Evolutionary conservation across 2,113 vertebrate species (phyloP).

Genomic region (Callithrix jacchus): DNA sequence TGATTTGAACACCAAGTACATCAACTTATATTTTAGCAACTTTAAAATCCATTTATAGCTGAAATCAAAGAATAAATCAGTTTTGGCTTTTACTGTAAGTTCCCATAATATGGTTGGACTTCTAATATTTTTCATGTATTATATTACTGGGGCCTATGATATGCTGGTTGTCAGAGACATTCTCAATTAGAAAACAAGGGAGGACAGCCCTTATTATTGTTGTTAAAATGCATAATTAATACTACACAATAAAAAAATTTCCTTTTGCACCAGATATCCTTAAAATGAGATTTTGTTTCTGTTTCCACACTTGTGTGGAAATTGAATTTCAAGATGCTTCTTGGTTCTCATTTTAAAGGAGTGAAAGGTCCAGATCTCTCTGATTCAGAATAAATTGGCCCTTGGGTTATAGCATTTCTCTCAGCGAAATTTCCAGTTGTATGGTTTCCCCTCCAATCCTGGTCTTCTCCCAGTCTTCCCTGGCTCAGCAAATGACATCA

Average conservation of each 20-base stretch:
- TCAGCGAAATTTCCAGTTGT: not conserved
- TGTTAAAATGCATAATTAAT: not conserved
- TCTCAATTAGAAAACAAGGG: not conserved
- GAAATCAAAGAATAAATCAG: not conserved
- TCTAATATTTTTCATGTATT: not conserved
- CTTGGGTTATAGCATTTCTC: not conserved
- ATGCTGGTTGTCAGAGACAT: constrained; percentile 18
- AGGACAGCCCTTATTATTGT: not conserved
- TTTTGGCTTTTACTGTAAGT: not conserved
- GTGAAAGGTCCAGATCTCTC: not conserved
- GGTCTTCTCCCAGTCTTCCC: not conserved
- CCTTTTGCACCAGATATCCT: not conserved
- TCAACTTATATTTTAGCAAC: not conserved
- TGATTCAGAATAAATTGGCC: not conserved
- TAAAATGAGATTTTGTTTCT: constrained; percentile 11
- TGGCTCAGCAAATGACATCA: not conserved
- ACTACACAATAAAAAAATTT: not conserved
- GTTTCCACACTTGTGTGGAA: not conserved
- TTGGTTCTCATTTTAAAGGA: not conserved
- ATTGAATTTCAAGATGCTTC: not conserved
- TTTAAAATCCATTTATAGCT: not conserved
- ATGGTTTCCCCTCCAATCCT: not conserved
- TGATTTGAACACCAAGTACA: not conserved
- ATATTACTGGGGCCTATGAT: not conserved
- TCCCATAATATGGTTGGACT: not conserved